These are phyloP conservation scores for Momotus momota DNA, from an alignment of 2,797 vertebrate genomes.

Conservation along the genomic window DNA sequence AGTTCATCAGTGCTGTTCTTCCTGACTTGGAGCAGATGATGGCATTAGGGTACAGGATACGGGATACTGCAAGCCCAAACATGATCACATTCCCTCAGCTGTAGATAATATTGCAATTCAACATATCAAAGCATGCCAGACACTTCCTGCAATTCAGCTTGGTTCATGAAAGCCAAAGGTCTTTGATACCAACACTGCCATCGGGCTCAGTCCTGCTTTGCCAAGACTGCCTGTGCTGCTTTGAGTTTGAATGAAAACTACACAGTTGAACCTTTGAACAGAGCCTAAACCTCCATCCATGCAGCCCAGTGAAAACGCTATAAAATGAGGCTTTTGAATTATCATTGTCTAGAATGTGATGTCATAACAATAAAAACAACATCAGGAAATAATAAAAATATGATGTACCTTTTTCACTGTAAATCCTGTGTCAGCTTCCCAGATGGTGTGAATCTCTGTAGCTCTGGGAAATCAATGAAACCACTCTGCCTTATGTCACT, in stretches of 20 bases:
- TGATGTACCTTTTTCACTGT: not conserved
- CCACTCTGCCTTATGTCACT: not conserved
- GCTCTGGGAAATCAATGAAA: not conserved
- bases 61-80: not conserved
- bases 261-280: not conserved
- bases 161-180: not conserved
- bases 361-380: conserved; percentile 15
- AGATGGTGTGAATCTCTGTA: not conserved
- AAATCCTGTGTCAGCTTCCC: not conserved
- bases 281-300: not conserved
- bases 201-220: accelerated
- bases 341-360: not conserved
- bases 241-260: not conserved
- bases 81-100: not conserved
- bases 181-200: not conserved
- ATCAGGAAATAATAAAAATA: conserved; percentile 14
- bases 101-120: not conserved
- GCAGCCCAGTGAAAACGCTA: not conserved
- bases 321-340: conserved; percentile 8
- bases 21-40: not conserved
- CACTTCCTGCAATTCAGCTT: not conserved
- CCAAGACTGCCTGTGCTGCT: accelerated
- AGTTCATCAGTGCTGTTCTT: not conserved
- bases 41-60: not conserved
- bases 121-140: not conserved